Evolutionary conservation across 2,113 vertebrate species (phyloP).

Genomic region (Psammodynastes pulverulentus): DNA sequence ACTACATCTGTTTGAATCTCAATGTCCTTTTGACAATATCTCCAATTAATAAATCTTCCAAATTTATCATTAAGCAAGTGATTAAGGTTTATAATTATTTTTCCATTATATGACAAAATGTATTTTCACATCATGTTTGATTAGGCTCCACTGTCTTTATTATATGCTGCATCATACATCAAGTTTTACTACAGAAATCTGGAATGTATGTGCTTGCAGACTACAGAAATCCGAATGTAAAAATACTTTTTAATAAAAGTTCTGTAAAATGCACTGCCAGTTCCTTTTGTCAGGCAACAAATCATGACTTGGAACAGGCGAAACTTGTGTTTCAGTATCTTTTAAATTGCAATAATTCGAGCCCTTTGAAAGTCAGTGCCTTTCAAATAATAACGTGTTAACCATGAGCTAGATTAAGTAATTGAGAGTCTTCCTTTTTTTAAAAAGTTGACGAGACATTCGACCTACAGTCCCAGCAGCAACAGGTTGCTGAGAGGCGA

Average conservation of each 20-base stretch:
- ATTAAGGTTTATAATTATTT: neutral
- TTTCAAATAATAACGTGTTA: neutral
- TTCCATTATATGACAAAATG: neutral
- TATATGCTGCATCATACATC: neutral
- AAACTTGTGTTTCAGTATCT: constrained; percentile 10
- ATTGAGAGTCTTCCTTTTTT: neutral
- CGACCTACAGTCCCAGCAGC: too few species aligned
- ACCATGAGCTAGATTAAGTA: neutral
- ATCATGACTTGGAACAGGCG: constrained; percentile 7
- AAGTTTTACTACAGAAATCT: constrained; percentile 14
- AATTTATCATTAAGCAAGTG: neutral
- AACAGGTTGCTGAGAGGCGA: too few species aligned
- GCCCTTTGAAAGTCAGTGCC: constrained; percentile 1
- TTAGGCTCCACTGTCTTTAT: neutral
- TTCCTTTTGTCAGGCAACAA: constrained; percentile 16
- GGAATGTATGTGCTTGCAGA: neutral
- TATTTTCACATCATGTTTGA: neutral
- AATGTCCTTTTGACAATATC: neutral
- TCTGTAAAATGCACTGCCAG: constrained; percentile 16
- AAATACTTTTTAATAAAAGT: constrained; percentile 13
- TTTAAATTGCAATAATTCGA: constrained; percentile 23
- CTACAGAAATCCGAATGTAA: neutral
- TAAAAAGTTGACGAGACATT: neutral
- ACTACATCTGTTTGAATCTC: neutral
- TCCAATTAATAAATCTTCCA: neutral